Evolutionary conservation across 2,113 vertebrate species (phyloP).

Genomic region (Colossoma macropomum): DNA sequence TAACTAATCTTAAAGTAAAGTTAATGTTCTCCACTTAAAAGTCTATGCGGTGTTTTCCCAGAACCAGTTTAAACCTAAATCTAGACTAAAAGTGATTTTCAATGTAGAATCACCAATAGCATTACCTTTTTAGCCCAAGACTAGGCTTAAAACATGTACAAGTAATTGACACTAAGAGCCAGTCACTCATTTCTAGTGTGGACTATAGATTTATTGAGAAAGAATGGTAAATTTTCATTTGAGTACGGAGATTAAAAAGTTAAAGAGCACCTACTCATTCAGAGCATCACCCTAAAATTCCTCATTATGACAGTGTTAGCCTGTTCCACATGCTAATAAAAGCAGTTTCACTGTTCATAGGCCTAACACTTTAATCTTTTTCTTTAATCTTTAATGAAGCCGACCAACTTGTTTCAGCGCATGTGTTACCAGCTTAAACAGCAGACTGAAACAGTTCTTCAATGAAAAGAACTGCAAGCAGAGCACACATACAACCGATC

Average conservation of each 20-base stretch:
- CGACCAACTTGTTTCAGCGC: not conserved
- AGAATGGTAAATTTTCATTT: not conserved
- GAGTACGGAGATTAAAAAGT: not conserved
- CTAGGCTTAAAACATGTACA: no score
- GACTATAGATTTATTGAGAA: not conserved
- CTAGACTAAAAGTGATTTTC: no score
- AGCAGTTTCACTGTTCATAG: not conserved
- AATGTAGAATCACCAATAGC: no score
- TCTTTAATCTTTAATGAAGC: constrained; percentile 9
- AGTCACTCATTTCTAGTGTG: not conserved
- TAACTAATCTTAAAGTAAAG: no score
- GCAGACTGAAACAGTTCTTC: constrained; percentile 37
- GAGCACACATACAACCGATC: constrained; percentile 54
- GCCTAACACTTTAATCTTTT: not conserved
- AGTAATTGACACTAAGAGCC: no score
- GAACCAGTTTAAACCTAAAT: no score
- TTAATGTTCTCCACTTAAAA: no score
- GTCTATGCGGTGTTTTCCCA: no score
- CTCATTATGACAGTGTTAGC: not conserved
- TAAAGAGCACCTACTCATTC: not conserved
- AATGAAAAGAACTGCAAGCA: constrained; percentile 28
- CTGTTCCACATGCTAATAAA: not conserved
- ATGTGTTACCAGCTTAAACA: constrained; percentile 21
- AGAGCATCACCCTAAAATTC: not conserved
- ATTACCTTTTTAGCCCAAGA: no score